Conservation (phyloP, 2,797 vertebrate species). For the Melanotaenia boesemani region DNA sequence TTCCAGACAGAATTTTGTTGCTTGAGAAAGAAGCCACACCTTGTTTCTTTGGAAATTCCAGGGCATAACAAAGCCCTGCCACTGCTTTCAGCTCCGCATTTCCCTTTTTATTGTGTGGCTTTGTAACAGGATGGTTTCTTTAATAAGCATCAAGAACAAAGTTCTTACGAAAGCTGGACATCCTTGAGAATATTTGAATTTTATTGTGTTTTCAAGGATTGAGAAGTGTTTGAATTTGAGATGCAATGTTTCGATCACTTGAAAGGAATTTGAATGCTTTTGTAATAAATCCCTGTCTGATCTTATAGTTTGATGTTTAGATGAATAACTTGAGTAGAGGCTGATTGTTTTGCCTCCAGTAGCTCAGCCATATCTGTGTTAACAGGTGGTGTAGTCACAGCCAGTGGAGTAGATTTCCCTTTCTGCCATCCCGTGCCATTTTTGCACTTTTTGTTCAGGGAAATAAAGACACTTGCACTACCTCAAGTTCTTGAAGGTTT, state of each 20-base stretch:
- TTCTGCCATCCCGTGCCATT: not conserved
- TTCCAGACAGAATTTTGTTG: not conserved
- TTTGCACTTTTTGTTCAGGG: not conserved
- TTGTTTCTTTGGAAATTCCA: not conserved
- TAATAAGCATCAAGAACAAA: not conserved
- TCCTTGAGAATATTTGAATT: not conserved
- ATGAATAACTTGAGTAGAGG: not conserved
- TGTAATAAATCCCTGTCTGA: not conserved
- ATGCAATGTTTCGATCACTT: not conserved
- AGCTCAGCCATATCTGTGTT: not conserved
- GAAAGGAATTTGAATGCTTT: not conserved
- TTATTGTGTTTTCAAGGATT: not conserved
- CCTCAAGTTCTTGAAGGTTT: not conserved
- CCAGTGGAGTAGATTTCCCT: not conserved
- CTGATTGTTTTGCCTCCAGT: not conserved
- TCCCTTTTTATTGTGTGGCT: not conserved
- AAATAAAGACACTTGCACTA: not conserved
- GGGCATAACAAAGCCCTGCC: not conserved
- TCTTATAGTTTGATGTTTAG: not conserved
- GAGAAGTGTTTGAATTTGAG: not conserved
- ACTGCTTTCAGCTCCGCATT: not conserved
- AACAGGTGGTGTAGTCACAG: not conserved
- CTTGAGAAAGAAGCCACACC: not conserved
- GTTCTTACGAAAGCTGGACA: not conserved
- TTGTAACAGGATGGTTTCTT: slow-evolving; percentile 3